phyloP scores from a whole-genome alignment of 1,140 invertebrate species.

The Diprion similis region DNA sequence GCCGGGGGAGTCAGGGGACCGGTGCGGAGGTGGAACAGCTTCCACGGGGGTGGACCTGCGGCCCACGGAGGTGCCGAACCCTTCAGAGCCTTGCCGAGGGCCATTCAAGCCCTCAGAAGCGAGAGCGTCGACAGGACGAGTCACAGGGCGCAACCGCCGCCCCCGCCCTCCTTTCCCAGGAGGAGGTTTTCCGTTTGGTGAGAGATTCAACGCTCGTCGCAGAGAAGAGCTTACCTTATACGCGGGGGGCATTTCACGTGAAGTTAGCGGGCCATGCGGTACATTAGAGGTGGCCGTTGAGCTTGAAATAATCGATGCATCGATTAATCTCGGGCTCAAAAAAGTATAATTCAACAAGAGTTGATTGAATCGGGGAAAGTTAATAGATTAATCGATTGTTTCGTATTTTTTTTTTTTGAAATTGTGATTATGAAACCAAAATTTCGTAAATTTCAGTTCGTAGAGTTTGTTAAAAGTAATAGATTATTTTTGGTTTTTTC shows the following conservation, averaged over 20 bases:
- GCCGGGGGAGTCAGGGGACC: conserved; percentile 46
- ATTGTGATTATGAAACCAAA: too few species aligned
- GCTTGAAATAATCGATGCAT: too few species aligned
- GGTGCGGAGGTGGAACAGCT: conserved; percentile 66
- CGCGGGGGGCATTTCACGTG: neutral
- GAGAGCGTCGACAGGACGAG: conserved; percentile 56
- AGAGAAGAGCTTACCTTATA: neutral
- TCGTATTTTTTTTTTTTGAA: too few species aligned
- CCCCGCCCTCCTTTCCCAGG: conserved; percentile 55
- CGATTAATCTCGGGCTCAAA: too few species aligned
- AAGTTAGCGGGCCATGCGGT: too few species aligned
- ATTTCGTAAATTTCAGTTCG: too few species aligned
- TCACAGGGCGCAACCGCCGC: conserved; percentile 50
- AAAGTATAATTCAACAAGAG: too few species aligned
- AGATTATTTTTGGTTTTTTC: too few species aligned
- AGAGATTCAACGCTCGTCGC: conserved; percentile 37
- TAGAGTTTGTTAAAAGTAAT: too few species aligned
- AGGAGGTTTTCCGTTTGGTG: conserved; percentile 65
- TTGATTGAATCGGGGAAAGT: too few species aligned
- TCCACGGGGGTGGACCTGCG: conserved; percentile 51
- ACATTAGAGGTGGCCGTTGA: too few species aligned
- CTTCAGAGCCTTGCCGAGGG: conserved; percentile 52
- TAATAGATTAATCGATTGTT: too few species aligned
- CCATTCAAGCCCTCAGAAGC: conserved; percentile 55
- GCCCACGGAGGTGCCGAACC: conserved; percentile 34